These are phyloP conservation scores for Malurus elegans DNA, from an alignment of 2,113 vertebrate genomes.

Conservation along the genomic window DNA sequence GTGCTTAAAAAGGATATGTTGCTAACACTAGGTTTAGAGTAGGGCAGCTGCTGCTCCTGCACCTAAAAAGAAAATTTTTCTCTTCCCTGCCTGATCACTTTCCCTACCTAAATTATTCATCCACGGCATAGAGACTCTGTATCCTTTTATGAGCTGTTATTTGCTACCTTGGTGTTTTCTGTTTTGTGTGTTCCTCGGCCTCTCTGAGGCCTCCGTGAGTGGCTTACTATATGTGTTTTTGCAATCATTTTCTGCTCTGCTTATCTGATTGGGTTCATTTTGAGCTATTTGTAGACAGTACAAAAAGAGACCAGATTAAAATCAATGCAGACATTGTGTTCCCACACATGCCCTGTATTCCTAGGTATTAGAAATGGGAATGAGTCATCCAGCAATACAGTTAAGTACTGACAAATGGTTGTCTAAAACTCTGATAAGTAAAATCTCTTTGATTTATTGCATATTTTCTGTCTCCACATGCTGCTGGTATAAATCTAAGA, in stretches of 20 bases:
- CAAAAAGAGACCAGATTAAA: slow-evolving; percentile 58
- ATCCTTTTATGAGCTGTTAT: not conserved
- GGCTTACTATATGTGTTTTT: not conserved
- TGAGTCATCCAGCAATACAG: slow-evolving; percentile 49
- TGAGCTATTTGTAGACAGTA: slow-evolving; percentile 41
- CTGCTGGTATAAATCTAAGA: not conserved
- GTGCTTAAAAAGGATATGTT: not conserved
- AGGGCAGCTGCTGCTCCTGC: not conserved
- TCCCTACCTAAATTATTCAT: not conserved
- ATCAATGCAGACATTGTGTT: slow-evolving; percentile 38
- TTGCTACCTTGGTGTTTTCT: not conserved
- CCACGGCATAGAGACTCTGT: not conserved
- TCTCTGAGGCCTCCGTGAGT: not conserved
- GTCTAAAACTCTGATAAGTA: slow-evolving; percentile 45
- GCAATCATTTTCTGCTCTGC: slow-evolving; percentile 36
- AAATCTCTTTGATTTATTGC: slow-evolving; percentile 20
- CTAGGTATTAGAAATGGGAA: slow-evolving; percentile 38
- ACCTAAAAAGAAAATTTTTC: not conserved
- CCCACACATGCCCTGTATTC: slow-evolving; percentile 40
- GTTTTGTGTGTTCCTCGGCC: not conserved
- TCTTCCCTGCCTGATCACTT: not conserved
- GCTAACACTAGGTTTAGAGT: not conserved
- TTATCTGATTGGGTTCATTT: slow-evolving; percentile 24
- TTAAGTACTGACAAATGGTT: slow-evolving; percentile 58
- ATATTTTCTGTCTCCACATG: slow-evolving; percentile 28